A percentile compares a stretch with the other conserved stretches of the same genome.
Conservation (phyloP, 2,888 invertebrate species). For the Lordiphosa andalusiaca region DNA sequence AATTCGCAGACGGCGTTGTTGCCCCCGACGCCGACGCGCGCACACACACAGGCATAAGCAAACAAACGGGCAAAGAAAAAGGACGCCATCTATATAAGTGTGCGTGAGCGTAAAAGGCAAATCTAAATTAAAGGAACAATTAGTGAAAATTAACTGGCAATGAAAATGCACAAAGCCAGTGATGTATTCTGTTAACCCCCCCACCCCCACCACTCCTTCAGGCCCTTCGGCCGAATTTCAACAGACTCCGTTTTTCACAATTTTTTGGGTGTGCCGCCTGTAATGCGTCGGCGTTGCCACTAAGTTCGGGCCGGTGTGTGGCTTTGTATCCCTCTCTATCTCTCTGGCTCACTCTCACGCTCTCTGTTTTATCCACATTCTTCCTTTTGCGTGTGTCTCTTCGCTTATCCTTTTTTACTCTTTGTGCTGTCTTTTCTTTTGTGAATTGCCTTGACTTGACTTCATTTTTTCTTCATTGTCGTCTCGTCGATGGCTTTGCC, state of each 20-base stretch:
- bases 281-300: constrained; percentile 75
- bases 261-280: constrained; percentile 77
- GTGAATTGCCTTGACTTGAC: constrained; percentile 64
- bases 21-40: constrained; percentile 28
- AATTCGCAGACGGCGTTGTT: constrained; percentile 31
- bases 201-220: constrained; percentile 3
- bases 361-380: constrained; percentile 45
- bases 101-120: constrained; percentile 32
- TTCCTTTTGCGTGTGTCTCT: constrained; percentile 45
- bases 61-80: constrained; percentile 43
- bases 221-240: constrained; percentile 12
- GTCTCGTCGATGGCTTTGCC: constrained; percentile 33
- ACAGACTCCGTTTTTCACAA: constrained; percentile 50
- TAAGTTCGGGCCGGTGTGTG: constrained; percentile 63
- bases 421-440: constrained; percentile 53
- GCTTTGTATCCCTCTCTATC: constrained; percentile 67
- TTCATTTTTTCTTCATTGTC: constrained; percentile 66
- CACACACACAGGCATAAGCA: constrained; percentile 22
- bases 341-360: constrained; percentile 33
- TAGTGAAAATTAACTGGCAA: constrained; percentile 1
- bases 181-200: constrained; percentile 8
- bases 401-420: constrained; percentile 68
- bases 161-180: neutral
- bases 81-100: constrained; percentile 60
- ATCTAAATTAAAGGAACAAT: constrained; percentile 4